phyloP scores from a whole-genome alignment of 2,888 invertebrate genomes.

The Trypoxylon attenuatum region DNA sequence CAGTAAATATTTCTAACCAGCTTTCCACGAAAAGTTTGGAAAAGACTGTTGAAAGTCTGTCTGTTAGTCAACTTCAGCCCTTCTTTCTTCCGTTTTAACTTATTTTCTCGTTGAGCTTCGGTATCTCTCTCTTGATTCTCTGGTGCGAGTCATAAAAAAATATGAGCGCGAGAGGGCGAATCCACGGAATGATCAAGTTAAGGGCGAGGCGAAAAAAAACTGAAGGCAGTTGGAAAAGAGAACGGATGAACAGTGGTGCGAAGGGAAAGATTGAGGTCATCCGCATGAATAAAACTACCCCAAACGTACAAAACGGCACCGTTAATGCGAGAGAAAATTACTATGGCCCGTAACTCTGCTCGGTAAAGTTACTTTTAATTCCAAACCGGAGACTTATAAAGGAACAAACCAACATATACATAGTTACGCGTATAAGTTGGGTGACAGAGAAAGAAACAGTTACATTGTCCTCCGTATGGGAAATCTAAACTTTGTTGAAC shows the following conservation, averaged over 20 bases:
- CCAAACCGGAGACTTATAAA: no score
- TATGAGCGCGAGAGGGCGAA: no score
- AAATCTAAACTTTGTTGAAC: no score
- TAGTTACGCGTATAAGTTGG: no score
- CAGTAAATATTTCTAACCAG: background rate
- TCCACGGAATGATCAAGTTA: no score
- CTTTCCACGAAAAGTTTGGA: background rate
- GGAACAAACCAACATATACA: no score
- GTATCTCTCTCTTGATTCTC: slow-evolving; percentile 1
- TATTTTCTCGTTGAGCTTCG: background rate
- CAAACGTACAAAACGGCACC: slow-evolving; percentile 29
- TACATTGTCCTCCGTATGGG: no score
- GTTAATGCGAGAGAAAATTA: slow-evolving; percentile 34
- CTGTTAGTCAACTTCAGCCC: background rate
- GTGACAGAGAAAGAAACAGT: no score
- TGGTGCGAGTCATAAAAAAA: background rate
- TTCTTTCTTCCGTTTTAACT: background rate
- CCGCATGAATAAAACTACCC: slow-evolving; percentile 45
- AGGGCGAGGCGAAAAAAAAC: background rate
- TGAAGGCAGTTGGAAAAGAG: background rate
- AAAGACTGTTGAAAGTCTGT: background rate
- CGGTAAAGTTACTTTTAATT: no score
- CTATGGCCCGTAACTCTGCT: no score
- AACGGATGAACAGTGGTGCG: background rate
- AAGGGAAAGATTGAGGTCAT: slow-evolving; percentile 1